phyloP scores from a whole-genome alignment of 2,888 invertebrate genomes.

The Drosophila limbata region DNA sequence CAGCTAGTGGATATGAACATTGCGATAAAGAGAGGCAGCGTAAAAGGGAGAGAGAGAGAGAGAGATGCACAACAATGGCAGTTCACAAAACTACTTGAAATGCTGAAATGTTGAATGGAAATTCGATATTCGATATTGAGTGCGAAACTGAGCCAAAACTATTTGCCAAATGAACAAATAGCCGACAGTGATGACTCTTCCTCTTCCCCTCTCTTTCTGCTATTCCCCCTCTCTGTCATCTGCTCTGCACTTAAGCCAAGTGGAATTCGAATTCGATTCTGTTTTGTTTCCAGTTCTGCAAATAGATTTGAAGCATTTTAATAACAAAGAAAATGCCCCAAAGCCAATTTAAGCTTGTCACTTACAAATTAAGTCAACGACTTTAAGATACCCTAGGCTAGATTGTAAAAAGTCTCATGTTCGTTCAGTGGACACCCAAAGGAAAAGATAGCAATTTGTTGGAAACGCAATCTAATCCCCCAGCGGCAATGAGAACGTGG shows the following conservation, averaged over 20 bases:
- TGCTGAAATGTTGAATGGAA: slow-evolving; percentile 29
- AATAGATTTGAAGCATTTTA: slow-evolving; percentile 33
- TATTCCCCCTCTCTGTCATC: neutral
- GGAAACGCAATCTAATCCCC: slow-evolving; percentile 26
- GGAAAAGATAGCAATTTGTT: slow-evolving; percentile 3
- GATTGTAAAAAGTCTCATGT: neutral
- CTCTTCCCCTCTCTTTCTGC: neutral
- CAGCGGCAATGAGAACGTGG: slow-evolving; percentile 47
- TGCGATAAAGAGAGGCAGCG: neutral
- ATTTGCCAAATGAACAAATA: slow-evolving; percentile 54
- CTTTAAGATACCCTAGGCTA: slow-evolving; percentile 18
- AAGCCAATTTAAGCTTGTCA: slow-evolving; percentile 10
- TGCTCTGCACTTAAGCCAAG: neutral
- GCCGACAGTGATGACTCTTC: slow-evolving; percentile 18
- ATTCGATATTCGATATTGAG: slow-evolving; percentile 43
- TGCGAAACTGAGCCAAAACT: slow-evolving; percentile 38
- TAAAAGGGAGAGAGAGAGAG: neutral
- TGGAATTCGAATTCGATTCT: neutral
- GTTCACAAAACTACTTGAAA: slow-evolving; percentile 46
- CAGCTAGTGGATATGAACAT: slow-evolving; percentile 25
- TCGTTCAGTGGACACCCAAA: slow-evolving; percentile 5
- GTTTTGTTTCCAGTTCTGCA: slow-evolving; percentile 17
- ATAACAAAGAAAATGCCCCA: slow-evolving; percentile 11
- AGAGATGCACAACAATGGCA: slow-evolving; percentile 14
- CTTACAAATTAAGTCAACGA: slow-evolving; percentile 1